These are phyloP conservation scores for Congeria kusceri DNA, from an alignment of 2,888 invertebrate species.

Conservation along the genomic window DNA sequence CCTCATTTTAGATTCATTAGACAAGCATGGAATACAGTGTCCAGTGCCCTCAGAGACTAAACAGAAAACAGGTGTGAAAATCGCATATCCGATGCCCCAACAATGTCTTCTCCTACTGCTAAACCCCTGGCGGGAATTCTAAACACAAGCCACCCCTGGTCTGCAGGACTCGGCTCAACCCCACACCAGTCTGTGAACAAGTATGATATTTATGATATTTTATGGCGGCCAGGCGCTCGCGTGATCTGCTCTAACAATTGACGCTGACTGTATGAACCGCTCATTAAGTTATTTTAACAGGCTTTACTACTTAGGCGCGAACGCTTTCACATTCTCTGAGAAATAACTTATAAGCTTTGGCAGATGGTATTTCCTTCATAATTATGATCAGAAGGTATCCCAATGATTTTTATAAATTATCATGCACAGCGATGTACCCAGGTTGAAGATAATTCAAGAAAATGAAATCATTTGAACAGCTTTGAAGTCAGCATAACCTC, in stretches of 20 bases:
- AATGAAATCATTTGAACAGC: too few species aligned
- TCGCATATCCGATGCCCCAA: not conserved
- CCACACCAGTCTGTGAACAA: not conserved
- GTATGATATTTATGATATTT: not conserved
- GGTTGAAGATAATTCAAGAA: not conserved
- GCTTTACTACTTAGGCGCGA: conserved; percentile 18
- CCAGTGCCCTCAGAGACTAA: too few species aligned
- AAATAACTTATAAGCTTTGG: not conserved
- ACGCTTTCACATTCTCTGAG: not conserved
- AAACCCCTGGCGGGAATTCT: not conserved
- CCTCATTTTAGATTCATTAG: too few species aligned
- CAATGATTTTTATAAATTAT: too few species aligned
- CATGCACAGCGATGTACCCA: not conserved
- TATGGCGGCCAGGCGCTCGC: not conserved
- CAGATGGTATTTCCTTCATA: not conserved
- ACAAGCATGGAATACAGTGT: too few species aligned
- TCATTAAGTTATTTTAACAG: conserved; percentile 29
- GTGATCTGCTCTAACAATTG: conserved; percentile 1
- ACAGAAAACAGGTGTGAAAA: too few species aligned
- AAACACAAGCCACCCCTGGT: too few species aligned
- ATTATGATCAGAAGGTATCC: too few species aligned
- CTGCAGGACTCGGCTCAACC: too few species aligned
- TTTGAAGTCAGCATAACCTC: too few species aligned
- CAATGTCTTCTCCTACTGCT: not conserved
- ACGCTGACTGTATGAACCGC: conserved; percentile 2